Evolutionary conservation across 2,113 vertebrate genomes (phyloP).

Genomic region (Odontophorus gujanensis): DNA sequence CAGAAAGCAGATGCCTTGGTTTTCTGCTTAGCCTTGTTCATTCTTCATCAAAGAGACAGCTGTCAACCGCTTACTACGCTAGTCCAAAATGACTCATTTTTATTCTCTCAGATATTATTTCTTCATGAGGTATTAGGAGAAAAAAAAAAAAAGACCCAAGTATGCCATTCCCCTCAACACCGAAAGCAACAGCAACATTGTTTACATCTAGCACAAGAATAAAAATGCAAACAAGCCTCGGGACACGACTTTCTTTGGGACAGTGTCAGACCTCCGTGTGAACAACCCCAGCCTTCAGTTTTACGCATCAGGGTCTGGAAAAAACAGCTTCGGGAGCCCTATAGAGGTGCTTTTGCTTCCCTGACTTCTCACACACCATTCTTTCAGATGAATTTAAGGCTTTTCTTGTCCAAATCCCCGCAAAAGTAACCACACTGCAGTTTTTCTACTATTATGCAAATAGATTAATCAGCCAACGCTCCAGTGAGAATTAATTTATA

Average conservation of each 20-base stretch:
- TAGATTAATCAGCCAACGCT: slow-evolving; percentile 91
- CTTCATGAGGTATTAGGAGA: neutral
- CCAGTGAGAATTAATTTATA: slow-evolving; percentile 96
- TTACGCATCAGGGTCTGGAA: neutral
- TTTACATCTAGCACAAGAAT: neutral
- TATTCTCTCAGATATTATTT: neutral
- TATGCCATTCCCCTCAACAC: neutral
- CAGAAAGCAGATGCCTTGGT: slow-evolving; percentile 35
- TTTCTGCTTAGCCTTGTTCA: slow-evolving; percentile 44
- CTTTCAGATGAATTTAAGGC: slow-evolving; percentile 82
- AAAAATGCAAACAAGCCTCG: neutral
- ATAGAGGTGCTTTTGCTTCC: slow-evolving; percentile 67
- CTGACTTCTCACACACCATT: slow-evolving; percentile 81
- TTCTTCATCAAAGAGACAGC: neutral
- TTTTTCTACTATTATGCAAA: slow-evolving; percentile 97
- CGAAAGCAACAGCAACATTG: neutral
- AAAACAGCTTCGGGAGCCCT: slow-evolving; percentile 48
- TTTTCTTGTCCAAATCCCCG: slow-evolving; percentile 80
- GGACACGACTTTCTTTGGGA: neutral
- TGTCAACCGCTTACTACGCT: neutral
- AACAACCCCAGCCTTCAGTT: neutral
- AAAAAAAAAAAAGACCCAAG: neutral
- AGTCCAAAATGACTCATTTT: neutral
- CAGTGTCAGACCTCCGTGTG: neutral
- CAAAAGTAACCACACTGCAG: slow-evolving; percentile 77